These are phyloP conservation scores for Xiphophorus birchmanni DNA, from an alignment of 2,797 vertebrate species.

Conservation along the genomic window DNA sequence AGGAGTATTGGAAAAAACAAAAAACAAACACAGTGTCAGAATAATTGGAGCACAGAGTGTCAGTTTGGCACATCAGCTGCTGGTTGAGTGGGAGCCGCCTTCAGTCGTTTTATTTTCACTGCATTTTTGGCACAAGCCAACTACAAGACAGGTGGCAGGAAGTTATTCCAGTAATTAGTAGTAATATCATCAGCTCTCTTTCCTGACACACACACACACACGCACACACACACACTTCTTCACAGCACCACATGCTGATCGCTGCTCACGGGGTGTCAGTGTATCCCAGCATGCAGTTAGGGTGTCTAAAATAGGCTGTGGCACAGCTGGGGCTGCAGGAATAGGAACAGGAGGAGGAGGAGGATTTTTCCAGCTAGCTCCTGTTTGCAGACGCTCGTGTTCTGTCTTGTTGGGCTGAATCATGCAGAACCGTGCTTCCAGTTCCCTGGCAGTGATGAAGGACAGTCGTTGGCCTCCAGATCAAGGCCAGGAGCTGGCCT, in stretches of 20 bases:
- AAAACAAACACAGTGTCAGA: background rate
- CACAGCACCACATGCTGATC: conserved; percentile 80
- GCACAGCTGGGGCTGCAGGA: conserved; percentile 79
- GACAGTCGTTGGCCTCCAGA: conserved; percentile 40
- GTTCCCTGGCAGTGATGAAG: conserved; percentile 60
- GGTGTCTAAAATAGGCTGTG: conserved; percentile 71
- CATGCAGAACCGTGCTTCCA: conserved; percentile 38
- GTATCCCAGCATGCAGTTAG: conserved; percentile 81
- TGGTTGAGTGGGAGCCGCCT: conserved; percentile 66
- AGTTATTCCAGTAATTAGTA: conserved; percentile 94
- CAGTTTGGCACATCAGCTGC: conserved; percentile 33
- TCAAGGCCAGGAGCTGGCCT: conserved; percentile 48
- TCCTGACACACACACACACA: conserved; percentile 57
- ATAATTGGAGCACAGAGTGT: background rate
- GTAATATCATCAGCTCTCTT: conserved; percentile 91
- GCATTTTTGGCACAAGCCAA: conserved; percentile 84
- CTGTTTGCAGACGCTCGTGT: conserved; percentile 52
- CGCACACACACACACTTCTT: conserved; percentile 21
- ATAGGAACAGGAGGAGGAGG: conserved; percentile 33
- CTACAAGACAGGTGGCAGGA: conserved; percentile 92
- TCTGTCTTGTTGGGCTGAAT: conserved; percentile 35
- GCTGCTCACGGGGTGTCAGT: conserved; percentile 83
- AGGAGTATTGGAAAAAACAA: background rate
- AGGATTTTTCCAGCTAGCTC: conserved; percentile 46
- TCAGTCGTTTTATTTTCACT: conserved; percentile 85